phyloP scores from a whole-genome alignment of 2,113 vertebrate genomes.

The Cygnus atratus region DNA sequence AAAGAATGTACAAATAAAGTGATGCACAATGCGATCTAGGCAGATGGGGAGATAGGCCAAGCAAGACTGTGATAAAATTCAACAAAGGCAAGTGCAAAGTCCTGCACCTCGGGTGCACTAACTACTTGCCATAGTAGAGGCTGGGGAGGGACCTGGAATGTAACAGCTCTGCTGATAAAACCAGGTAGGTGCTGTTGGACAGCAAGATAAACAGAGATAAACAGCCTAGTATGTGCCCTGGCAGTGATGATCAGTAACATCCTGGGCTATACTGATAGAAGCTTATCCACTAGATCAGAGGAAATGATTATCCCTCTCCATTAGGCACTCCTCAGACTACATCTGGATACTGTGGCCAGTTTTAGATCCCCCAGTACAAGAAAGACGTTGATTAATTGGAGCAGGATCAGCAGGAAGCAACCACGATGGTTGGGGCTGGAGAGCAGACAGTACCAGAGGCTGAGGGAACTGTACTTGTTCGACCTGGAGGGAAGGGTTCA shows the following conservation, averaged over 20 bases:
- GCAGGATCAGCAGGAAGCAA: neutral
- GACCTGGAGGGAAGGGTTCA: neutral
- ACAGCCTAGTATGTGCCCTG: fast-evolving
- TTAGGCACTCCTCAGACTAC: neutral
- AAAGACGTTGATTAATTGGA: neutral
- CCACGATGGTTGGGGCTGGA: neutral
- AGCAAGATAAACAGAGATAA: neutral
- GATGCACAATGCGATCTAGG: too few relatives aligned
- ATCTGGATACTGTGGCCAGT: neutral
- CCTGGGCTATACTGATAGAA: neutral
- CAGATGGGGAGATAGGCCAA: neutral
- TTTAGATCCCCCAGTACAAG: neutral
- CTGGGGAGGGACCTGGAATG: neutral
- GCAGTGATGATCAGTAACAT: neutral
- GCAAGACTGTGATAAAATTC: neutral
- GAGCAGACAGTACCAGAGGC: neutral
- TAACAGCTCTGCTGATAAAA: neutral
- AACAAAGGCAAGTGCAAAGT: neutral
- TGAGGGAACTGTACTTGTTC: neutral
- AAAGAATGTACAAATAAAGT: too few relatives aligned
- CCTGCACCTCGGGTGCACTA: neutral
- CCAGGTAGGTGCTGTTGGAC: neutral
- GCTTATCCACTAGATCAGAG: neutral
- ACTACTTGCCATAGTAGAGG: neutral
- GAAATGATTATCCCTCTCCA: neutral